Evolutionary conservation across 2,888 invertebrate species (phyloP).

Genomic region (Eumerus sabulonum): DNA sequence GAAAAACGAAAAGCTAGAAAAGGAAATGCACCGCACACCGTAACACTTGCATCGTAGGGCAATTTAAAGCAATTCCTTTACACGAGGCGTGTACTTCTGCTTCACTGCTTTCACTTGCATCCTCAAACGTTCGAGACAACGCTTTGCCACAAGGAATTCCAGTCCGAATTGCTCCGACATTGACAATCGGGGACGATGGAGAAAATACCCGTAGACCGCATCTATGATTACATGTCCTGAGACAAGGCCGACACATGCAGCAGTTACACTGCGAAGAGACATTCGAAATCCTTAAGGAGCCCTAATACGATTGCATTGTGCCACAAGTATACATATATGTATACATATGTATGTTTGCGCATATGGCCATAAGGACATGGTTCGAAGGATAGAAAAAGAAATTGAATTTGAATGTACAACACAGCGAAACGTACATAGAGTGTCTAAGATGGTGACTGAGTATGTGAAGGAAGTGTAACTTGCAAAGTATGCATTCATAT

Average conservation of each 20-base stretch:
- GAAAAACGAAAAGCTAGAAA: not conserved
- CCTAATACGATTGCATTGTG: slow-evolving; percentile 36
- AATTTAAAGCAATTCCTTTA: slow-evolving; percentile 33
- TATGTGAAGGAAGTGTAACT: slow-evolving; percentile 36
- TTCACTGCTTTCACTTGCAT: slow-evolving; percentile 19
- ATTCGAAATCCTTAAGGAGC: slow-evolving; percentile 53
- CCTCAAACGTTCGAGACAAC: slow-evolving; percentile 29
- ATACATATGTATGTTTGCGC: not conserved
- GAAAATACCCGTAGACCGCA: slow-evolving; percentile 36
- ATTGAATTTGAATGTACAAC: slow-evolving; percentile 56
- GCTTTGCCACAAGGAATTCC: slow-evolving; percentile 35
- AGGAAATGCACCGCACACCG: slow-evolving; percentile 12
- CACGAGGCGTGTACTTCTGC: slow-evolving; percentile 8
- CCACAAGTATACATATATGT: slow-evolving; percentile 31
- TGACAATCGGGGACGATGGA: slow-evolving; percentile 30
- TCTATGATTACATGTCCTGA: slow-evolving; percentile 60
- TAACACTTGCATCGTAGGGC: not conserved
- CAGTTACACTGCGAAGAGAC: slow-evolving; percentile 27
- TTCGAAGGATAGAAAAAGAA: slow-evolving; percentile 46
- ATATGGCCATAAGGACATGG: slow-evolving; percentile 1
- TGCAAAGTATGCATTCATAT: slow-evolving; percentile 65
- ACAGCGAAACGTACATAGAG: slow-evolving; percentile 11
- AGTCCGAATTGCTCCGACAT: slow-evolving; percentile 29
- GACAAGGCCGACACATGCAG: slow-evolving; percentile 18
- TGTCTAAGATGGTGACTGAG: slow-evolving; percentile 28